These are phyloP conservation scores for Agonopterix subpropinquella DNA, from an alignment of 2,888 invertebrate species.

Conservation along the genomic window DNA sequence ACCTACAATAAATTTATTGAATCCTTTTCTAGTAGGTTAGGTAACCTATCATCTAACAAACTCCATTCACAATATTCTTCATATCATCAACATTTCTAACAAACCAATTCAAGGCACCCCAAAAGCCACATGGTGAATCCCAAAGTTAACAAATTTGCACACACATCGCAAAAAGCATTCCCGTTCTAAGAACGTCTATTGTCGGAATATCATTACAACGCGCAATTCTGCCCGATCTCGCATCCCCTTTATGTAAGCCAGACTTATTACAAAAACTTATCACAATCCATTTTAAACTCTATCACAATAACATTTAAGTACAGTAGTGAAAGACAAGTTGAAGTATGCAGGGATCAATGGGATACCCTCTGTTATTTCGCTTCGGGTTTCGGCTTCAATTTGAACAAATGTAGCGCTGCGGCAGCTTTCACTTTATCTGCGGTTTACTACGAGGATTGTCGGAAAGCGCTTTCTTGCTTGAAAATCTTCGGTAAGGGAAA, in stretches of 20 bases:
- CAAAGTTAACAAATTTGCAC: conserved; percentile 56
- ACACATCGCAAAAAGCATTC: conserved; percentile 55
- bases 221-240: conserved; percentile 63
- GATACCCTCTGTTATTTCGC: conserved; percentile 60
- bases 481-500: conserved; percentile 27
- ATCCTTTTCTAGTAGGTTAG: too few relatives aligned
- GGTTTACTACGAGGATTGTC: conserved; percentile 14
- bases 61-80: too few relatives aligned
- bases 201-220: conserved; percentile 56
- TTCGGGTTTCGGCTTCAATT: conserved; percentile 46
- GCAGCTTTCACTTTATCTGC: conserved; percentile 19
- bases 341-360: conserved; percentile 46
- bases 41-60: too few relatives aligned
- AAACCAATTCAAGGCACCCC: not conserved
- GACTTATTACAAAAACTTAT: conserved; percentile 41
- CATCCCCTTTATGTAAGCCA: conserved; percentile 70
- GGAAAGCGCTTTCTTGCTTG: conserved; percentile 38
- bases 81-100: too few relatives aligned
- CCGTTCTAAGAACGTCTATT: conserved; percentile 67
- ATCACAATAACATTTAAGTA: not conserved
- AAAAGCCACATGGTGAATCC: conserved; percentile 46
- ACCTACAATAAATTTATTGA: too few relatives aligned
- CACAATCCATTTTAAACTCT: conserved; percentile 20
- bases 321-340: conserved; percentile 15
- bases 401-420: conserved; percentile 37